Percentiles rank a stretch among this genome's conserved stretches.
Conservation (phyloP, 2,797 vertebrate species). For the Margarornis squamiger region DNA sequence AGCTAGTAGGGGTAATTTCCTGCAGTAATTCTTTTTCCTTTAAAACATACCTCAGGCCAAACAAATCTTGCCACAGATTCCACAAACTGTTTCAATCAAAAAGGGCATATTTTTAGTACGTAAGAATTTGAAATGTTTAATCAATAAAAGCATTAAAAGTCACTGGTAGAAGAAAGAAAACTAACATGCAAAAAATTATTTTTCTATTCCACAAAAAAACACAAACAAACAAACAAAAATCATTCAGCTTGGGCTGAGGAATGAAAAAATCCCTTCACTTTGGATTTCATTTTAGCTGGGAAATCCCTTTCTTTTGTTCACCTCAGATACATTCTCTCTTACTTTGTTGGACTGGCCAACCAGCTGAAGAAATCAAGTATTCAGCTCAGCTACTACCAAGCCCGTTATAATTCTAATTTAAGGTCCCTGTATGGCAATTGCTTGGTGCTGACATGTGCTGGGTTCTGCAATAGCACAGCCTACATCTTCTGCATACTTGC, state of each 20-base stretch:
- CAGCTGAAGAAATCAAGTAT: slow-evolving; percentile 21
- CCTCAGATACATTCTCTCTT: background rate
- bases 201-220: background rate
- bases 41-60: background rate
- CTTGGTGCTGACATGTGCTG: slow-evolving; percentile 24
- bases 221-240: background rate
- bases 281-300: background rate
- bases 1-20: background rate
- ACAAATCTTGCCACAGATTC: slow-evolving; percentile 3
- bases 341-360: background rate
- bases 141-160: background rate
- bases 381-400: background rate
- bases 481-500: slow-evolving; percentile 28
- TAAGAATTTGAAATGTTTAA: background rate
- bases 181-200: background rate
- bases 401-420: slow-evolving; percentile 11
- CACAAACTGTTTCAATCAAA: background rate
- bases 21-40: background rate
- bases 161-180: background rate
- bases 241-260: background rate
- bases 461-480: slow-evolving; percentile 36
- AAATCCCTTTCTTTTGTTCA: background rate
- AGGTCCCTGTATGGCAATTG: slow-evolving; percentile 5
- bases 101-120: background rate
- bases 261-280: background rate